These are phyloP conservation scores for Cephus spinipes DNA, from an alignment of 2,888 invertebrate genomes.

Conservation along the genomic window DNA sequence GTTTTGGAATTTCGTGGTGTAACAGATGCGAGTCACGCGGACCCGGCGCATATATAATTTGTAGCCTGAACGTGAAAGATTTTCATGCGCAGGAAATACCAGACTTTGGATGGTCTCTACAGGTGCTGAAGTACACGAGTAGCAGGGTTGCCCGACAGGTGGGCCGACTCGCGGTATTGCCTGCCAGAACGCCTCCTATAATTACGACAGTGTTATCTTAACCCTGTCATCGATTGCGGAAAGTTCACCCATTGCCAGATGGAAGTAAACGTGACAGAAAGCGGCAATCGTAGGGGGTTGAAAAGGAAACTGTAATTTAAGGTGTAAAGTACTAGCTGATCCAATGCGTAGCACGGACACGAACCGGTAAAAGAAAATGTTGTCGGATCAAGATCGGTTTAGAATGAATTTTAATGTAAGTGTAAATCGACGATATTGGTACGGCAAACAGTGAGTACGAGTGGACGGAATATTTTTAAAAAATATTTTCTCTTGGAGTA, in stretches of 20 bases:
- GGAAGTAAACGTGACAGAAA: neutral
- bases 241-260: neutral
- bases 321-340: neutral
- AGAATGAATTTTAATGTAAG: neutral
- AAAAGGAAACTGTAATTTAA: neutral
- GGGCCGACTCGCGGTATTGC: neutral
- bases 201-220: neutral
- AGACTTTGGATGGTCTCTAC: neutral
- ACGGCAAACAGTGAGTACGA: too few species aligned
- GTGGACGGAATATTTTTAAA: too few species aligned
- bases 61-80: neutral
- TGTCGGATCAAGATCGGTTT: neutral
- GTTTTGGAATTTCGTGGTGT: neutral
- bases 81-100: neutral
- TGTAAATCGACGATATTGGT: too few species aligned
- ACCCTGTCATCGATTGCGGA: neutral
- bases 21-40: neutral
- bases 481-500: too few species aligned
- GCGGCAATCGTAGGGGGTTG: neutral
- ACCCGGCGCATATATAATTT: neutral
- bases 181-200: neutral
- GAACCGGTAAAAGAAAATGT: too few species aligned
- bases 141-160: neutral
- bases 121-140: neutral
- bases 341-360: too few species aligned